phyloP scores from a whole-genome alignment of 2,888 invertebrate genomes.

The Temnothorax unifasciatus region DNA sequence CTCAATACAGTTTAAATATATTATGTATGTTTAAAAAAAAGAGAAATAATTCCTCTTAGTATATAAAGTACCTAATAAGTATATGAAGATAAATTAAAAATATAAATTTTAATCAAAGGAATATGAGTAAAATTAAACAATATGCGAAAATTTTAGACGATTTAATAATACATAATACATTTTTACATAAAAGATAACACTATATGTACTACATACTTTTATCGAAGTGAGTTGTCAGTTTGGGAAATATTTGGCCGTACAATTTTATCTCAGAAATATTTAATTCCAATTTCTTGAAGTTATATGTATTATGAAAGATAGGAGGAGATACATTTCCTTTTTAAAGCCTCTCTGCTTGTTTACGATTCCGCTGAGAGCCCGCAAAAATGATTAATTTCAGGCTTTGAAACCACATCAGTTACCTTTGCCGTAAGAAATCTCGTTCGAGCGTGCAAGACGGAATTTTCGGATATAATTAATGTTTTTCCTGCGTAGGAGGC shows the following conservation, averaged over 20 bases:
- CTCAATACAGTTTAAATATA: neutral
- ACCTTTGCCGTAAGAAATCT: conserved; percentile 2
- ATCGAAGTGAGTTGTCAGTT: conserved; percentile 4
- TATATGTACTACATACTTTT: neutral
- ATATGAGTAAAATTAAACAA: conserved; percentile 3
- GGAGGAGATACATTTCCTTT: conserved; percentile 8
- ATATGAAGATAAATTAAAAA: neutral
- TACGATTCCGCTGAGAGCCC: conserved; percentile 31
- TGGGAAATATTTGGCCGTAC: conserved; percentile 11
- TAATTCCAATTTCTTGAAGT: conserved; percentile 26
- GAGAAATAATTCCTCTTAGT: neutral
- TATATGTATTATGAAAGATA: conserved; percentile 30
- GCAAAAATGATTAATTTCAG: conserved; percentile 41
- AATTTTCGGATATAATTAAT: conserved; percentile 37
- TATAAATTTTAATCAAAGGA: neutral
- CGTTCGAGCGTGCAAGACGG: neutral
- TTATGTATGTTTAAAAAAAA: neutral
- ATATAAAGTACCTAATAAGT: neutral
- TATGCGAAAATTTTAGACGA: neutral
- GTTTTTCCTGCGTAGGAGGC: neutral
- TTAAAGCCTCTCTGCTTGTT: conserved; percentile 29
- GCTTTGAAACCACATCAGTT: conserved; percentile 11
- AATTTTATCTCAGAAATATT: conserved; percentile 23
- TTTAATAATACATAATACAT: conserved; percentile 5
- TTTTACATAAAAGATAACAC: neutral